A percentile compares a stretch with the other conserved stretches of the same genome.
phyloP scores from a whole-genome alignment of 1,140 invertebrate genomes.

The Psix sp. region DNA sequence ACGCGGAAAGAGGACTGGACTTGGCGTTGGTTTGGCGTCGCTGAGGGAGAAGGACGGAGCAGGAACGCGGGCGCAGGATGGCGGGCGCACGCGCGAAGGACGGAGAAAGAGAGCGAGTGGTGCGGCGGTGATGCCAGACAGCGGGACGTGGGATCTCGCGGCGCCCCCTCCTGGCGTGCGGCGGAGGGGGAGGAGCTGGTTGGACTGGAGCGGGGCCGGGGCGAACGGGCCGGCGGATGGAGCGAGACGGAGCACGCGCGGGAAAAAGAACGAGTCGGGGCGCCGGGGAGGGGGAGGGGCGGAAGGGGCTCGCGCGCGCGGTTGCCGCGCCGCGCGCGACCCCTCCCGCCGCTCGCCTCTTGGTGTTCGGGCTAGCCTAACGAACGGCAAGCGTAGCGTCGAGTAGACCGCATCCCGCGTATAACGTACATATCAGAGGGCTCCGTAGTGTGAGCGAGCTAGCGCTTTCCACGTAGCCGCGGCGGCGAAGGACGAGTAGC shows the following conservation, averaged over 20 bases:
- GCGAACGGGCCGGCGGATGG: slow-evolving; percentile 19
- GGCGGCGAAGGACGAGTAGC: slow-evolving; percentile 54
- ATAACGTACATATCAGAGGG: slow-evolving; percentile 67
- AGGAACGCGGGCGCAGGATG: background rate
- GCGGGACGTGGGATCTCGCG: slow-evolving; percentile 9
- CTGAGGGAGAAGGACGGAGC: background rate
- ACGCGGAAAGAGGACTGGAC: slow-evolving; percentile 20
- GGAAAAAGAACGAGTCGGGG: slow-evolving; percentile 22
- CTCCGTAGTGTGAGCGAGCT: too few species aligned
- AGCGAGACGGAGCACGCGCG: slow-evolving; percentile 24
- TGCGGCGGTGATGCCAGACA: background rate
- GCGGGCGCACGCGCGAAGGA: background rate
- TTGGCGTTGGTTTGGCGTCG: background rate
- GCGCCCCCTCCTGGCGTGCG: background rate
- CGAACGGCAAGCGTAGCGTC: slow-evolving; percentile 75
- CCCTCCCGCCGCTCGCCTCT: slow-evolving; percentile 64
- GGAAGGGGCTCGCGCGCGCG: slow-evolving; percentile 63
- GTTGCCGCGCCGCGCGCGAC: slow-evolving; percentile 47
- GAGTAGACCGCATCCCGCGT: slow-evolving; percentile 76
- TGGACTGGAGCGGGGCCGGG: slow-evolving; percentile 17
- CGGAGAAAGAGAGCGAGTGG: background rate
- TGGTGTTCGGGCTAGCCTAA: slow-evolving; percentile 68
- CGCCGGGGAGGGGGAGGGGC: slow-evolving; percentile 63
- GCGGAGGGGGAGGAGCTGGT: slow-evolving; percentile 4
- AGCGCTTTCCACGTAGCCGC: slow-evolving; percentile 62